phyloP scores from a whole-genome alignment of 2,113 vertebrate species.

The Lates calcarifer region DNA sequence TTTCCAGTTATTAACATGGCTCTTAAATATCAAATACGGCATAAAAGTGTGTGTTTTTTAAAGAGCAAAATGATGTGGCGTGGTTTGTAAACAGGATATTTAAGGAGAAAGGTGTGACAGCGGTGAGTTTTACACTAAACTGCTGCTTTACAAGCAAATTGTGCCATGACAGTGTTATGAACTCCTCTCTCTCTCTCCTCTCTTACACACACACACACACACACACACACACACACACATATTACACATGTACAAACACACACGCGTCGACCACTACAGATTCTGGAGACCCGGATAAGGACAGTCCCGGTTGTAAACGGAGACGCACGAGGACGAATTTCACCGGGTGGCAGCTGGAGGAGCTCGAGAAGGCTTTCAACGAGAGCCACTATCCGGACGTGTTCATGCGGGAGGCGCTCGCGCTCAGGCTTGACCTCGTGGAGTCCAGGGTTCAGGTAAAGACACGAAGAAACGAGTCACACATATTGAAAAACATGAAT shows the following conservation, averaged over 20 bases:
- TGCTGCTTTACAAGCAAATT: constrained; percentile 21
- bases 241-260: constrained; percentile 20
- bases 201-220: not conserved
- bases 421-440: constrained; percentile 95
- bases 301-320: constrained; percentile 97
- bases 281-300: constrained; percentile 95
- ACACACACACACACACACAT: constrained; percentile 24
- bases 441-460: constrained; percentile 99
- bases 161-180: constrained; percentile 14
- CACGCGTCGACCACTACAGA: constrained; percentile 81
- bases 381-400: constrained; percentile 99
- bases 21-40: not conserved
- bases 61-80: accelerated
- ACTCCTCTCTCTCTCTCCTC: constrained; percentile 18
- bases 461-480: not conserved
- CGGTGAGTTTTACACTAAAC: not conserved
- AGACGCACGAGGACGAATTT: constrained; percentile 98
- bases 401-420: constrained; percentile 98
- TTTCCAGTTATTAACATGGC: not conserved
- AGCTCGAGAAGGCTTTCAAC: constrained; percentile 97
- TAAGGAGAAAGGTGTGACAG: not conserved
- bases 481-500: not conserved
- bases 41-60: not conserved
- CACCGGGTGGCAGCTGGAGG: constrained; percentile 98
- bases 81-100: not conserved